Base-by-base conservation (phyloP, 2,888 invertebrate genomes). In the Thyatira batis region DNA sequence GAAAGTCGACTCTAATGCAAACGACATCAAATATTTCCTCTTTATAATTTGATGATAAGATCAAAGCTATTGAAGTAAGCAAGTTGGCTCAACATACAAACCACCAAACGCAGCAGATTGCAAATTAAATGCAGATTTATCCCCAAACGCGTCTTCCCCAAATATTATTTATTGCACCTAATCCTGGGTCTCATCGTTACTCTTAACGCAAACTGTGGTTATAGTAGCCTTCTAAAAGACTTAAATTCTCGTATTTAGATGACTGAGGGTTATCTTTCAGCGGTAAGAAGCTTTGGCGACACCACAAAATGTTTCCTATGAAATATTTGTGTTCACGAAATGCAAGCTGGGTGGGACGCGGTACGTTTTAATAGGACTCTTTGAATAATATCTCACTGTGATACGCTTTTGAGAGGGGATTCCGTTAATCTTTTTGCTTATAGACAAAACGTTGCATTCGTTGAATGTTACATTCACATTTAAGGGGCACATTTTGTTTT, bases 311-410 rank as follows among this genome's bases (percentile, higher is more conserved):
- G 54, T 55, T 55, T 72, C 61, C 65, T 49, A 59, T 57, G 55
- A 65, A 71, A 69, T 71, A 73, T 73, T 73, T 75, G 65, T 67
- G 62, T 65, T 63, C n/a, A 17, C 8, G n/a, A 17, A 39, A 2
- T 39, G 39, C 17, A 17, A 39, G 63, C 55, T 63, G 63, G 51
- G 30, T n/a, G n/a, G n/a, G n/a, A n/a, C n/a, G 52, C 43, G 54
- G 49, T 53, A 27, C 33, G 55, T 51, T 58, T 60, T 60, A 49
- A 64, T 58, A 58, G 58, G 61, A 61, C 59, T 61, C 63, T 66
- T 55, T 63, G 53, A 57, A 57, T 58, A 53, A 57, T 54, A 53
- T 45, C 43, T 51, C 20, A 21, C 52, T 55, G 30, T 45, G 45
- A 59, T 61, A 30, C 30, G 30, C 30, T 30, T 23, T 39, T 39